Evolutionary conservation across 2,888 invertebrate genomes (phyloP).

Genomic region (Yponomeuta malinellus): DNA sequence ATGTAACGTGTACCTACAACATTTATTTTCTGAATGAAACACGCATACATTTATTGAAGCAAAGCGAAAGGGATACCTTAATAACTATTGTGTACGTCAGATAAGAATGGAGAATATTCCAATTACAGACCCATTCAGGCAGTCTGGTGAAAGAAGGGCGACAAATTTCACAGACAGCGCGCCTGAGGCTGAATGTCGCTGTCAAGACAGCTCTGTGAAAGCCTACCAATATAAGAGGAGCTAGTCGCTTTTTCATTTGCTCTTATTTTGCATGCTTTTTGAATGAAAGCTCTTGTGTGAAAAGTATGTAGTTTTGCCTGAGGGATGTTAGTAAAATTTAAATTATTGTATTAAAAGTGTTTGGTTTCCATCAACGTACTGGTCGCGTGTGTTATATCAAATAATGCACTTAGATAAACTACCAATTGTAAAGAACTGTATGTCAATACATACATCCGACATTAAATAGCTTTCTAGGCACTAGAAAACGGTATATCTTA

Average conservation of each 20-base stretch:
- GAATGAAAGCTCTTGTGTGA: not conserved
- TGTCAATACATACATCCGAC: not conserved
- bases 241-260: not conserved
- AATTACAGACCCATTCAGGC: not conserved
- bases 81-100: not conserved
- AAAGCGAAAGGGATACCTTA: not conserved
- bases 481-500: not conserved
- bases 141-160: not conserved
- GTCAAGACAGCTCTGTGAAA: constrained; percentile 1
- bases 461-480: not conserved
- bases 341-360: not conserved
- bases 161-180: not conserved
- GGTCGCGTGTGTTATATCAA: too few relatives aligned
- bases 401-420: too few relatives aligned
- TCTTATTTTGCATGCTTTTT: not conserved
- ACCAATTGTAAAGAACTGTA: too few relatives aligned
- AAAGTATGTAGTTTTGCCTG: not conserved
- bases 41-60: not conserved
- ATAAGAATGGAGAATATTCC: not conserved
- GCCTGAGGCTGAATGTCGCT: not conserved
- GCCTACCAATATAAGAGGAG: not conserved
- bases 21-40: not conserved
- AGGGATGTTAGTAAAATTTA: not conserved
- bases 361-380: too few relatives aligned
- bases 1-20: too few relatives aligned